Conservation (phyloP, 2,113 vertebrate genomes). For the Mustela nigripes region DNA sequence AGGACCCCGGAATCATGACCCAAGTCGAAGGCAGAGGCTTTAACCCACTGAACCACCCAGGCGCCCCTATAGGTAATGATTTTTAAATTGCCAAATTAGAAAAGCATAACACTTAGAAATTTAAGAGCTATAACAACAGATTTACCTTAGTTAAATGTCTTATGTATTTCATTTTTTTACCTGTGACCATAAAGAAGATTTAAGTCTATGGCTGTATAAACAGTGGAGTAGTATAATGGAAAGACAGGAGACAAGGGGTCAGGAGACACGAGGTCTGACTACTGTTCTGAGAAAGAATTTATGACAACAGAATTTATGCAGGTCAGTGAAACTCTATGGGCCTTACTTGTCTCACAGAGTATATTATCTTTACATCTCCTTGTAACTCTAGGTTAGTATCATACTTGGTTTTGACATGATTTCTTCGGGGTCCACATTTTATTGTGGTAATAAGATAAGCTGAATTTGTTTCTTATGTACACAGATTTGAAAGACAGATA, state of each 20-base stretch:
- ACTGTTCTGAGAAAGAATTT: background rate
- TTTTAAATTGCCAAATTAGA: conserved; percentile 32
- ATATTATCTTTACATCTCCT: background rate
- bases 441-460: background rate
- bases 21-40: too few species aligned
- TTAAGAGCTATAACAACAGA: background rate
- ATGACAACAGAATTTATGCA: background rate
- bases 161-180: background rate
- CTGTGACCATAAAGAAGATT: background rate
- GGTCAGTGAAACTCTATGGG: background rate
- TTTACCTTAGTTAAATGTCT: conserved; percentile 30
- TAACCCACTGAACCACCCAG: too few species aligned
- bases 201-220: background rate
- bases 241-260: background rate
- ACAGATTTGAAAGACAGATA: background rate
- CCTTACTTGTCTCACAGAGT: conserved; percentile 1
- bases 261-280: background rate
- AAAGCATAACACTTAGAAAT: background rate
- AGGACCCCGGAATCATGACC: too few species aligned
- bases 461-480: background rate
- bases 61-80: background rate
- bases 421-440: conserved; percentile 7
- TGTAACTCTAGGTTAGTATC: conserved; percentile 26
- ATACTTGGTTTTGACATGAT: background rate
- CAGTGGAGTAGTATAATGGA: background rate